These are phyloP conservation scores for Microcebus tavaratra DNA, from an alignment of 2,113 vertebrate species.

Conservation along the genomic window DNA sequence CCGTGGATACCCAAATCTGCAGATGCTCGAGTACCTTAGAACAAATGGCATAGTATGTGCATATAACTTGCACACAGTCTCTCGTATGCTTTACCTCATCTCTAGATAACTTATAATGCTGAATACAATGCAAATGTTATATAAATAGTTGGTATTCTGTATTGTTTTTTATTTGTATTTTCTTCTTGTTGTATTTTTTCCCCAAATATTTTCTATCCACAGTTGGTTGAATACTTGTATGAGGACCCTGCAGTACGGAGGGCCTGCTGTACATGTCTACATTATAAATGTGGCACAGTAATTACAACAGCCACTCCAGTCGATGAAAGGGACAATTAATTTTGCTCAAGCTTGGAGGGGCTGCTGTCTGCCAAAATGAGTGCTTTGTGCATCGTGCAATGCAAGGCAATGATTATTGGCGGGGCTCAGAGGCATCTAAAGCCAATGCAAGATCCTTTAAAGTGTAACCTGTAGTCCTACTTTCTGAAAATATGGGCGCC, in stretches of 20 bases:
- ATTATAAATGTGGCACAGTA: not conserved
- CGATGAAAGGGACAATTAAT: not conserved
- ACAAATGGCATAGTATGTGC: not conserved
- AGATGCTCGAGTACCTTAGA: not conserved
- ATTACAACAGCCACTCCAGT: not conserved
- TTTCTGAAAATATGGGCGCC: not conserved
- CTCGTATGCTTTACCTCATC: not conserved
- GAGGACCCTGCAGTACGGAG: not conserved
- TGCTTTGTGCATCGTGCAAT: accelerated
- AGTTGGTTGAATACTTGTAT: not conserved
- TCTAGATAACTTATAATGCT: not conserved
- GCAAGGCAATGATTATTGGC: not conserved
- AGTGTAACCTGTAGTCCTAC: not conserved
- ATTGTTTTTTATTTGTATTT: not conserved
- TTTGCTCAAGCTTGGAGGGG: not conserved
- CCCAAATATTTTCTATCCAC: not conserved
- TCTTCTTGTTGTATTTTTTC: not conserved
- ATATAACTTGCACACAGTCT: not conserved
- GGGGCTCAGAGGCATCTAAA: no score
- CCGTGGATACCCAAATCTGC: not conserved
- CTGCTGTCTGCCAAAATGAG: not conserved
- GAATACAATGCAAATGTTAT: not conserved
- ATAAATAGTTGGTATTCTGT: not conserved
- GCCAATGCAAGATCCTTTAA: not conserved
- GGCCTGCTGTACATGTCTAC: not conserved